Percentiles rank a stretch among this genome's conserved stretches.
Conservation (phyloP, 2,888 invertebrate species). For the Epinotia brunnichana region DNA sequence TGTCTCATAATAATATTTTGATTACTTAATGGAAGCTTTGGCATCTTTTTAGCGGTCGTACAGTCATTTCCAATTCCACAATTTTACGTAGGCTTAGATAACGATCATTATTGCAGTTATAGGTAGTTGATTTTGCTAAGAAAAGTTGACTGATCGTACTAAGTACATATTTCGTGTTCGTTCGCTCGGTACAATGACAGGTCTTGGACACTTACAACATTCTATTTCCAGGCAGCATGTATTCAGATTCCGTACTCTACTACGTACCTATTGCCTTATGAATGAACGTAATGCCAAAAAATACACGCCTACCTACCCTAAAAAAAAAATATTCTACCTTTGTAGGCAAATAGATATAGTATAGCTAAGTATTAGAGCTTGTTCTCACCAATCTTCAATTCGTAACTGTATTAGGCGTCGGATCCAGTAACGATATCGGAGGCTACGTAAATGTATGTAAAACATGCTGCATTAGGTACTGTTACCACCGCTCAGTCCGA, state of each 20-base stretch:
- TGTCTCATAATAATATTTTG: conserved; percentile 7
- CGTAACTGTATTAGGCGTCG: no score
- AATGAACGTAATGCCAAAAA: no score
- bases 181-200: background rate
- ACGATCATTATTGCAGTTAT: background rate
- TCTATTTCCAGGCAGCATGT: background rate
- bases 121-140: no score
- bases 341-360: background rate
- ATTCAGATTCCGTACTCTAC: background rate
- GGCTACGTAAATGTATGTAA: no score
- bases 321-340: background rate
- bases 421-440: no score
- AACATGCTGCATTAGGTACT: no score
- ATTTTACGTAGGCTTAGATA: background rate
- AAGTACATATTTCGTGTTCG: background rate
- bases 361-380: no score
- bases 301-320: background rate
- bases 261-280: no score
- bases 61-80: background rate
- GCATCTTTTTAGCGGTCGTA: background rate
- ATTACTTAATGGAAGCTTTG: conserved; percentile 9
- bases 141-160: background rate
- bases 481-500: no score
- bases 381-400: no score
- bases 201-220: conserved; percentile 1